phyloP scores from a whole-genome alignment of 2,797 vertebrate species.

The Chelmon rostratus region DNA sequence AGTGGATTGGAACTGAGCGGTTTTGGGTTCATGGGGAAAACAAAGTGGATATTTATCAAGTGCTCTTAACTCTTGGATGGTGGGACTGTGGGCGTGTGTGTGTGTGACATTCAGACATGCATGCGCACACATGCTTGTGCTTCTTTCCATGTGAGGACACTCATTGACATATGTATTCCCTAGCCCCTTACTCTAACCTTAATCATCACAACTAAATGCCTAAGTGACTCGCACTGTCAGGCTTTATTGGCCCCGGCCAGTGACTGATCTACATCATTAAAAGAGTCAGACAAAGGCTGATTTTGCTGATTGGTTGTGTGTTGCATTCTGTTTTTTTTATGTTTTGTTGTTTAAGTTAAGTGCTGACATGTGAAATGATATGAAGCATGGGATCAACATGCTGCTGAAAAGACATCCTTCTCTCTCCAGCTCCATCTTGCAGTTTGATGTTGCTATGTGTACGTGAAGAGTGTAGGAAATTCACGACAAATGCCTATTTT shows the following conservation, averaged over 20 bases:
- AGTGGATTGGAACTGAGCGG: no score
- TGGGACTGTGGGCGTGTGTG: no score
- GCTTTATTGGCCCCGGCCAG: background rate
- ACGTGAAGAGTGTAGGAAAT: background rate
- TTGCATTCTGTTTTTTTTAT: background rate
- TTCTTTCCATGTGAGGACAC: no score
- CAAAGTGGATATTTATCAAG: no score
- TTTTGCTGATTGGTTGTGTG: background rate
- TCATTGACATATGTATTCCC: no score
- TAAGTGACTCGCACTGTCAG: no score
- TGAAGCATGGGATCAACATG: background rate
- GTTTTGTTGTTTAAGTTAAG: background rate
- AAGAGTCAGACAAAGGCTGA: background rate
- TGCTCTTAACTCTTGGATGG: no score
- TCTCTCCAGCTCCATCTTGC: background rate
- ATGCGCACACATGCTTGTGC: no score
- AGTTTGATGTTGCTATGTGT: background rate
- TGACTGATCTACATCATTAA: background rate
- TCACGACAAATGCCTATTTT: background rate
- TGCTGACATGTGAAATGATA: conserved; percentile 16
- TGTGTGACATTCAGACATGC: no score
- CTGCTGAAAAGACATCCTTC: background rate
- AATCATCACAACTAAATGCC: background rate
- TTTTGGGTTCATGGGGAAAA: no score
- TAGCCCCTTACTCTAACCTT: no score